These are phyloP conservation scores for Stenolophus ochropezus DNA, from an alignment of 2,888 invertebrate genomes.

Conservation along the genomic window DNA sequence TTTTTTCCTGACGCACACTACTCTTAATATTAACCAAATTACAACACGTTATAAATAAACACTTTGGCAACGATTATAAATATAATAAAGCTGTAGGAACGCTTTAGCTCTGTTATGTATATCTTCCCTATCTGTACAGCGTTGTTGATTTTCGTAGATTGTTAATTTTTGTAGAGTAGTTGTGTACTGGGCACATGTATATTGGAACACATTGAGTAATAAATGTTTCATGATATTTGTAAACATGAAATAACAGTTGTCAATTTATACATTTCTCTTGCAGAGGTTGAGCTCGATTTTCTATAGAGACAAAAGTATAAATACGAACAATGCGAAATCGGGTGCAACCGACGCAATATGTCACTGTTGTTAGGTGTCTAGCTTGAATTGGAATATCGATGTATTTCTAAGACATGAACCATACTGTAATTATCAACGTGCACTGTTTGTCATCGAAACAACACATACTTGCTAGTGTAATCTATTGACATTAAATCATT, in stretches of 20 bases:
- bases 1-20: not conserved
- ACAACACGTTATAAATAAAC: conserved; percentile 2
- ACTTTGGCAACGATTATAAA: conserved; percentile 60
- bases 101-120: conserved; percentile 57
- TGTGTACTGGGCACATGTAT: conserved; percentile 57
- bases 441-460: conserved; percentile 63
- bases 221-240: conserved; percentile 58
- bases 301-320: conserved; percentile 29
- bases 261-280: conserved; percentile 55
- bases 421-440: conserved; percentile 65
- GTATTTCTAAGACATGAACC: conserved; percentile 65
- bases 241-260: conserved; percentile 55
- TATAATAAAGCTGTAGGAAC: conserved; percentile 52
- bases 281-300: conserved; percentile 36
- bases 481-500: conserved; percentile 60
- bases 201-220: conserved; percentile 58
- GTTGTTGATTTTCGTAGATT: conserved; percentile 57
- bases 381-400: conserved; percentile 61
- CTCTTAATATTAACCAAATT: conserved; percentile 30
- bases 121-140: conserved; percentile 60
- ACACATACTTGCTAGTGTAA: conserved; percentile 58
- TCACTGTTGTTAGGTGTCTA: conserved; percentile 60
- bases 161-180: conserved; percentile 56
- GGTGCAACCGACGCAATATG: not conserved
- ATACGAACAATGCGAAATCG: not conserved